Percentiles rank a stretch among this genome's conserved stretches.
phyloP scores from a whole-genome alignment of 1,140 invertebrate genomes.

The Drosophila triauraria region DNA sequence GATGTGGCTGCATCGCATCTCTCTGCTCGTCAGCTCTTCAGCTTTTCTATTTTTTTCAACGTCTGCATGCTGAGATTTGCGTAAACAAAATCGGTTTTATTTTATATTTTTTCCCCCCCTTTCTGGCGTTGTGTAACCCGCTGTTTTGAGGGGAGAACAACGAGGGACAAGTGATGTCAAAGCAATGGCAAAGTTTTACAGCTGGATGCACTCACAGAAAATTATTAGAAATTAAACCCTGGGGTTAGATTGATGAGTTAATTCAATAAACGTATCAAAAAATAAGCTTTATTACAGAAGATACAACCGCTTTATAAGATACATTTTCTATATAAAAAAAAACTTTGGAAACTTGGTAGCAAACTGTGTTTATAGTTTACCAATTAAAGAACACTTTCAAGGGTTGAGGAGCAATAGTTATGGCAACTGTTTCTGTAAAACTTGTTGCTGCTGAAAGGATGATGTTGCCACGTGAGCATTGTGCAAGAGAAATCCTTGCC shows the following conservation, averaged over 20 bases:
- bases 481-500: constrained; percentile 49
- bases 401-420: not conserved
- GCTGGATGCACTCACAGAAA: constrained; percentile 10
- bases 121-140: constrained; percentile 30
- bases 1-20: constrained; percentile 9
- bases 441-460: constrained; percentile 51
- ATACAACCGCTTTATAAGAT: not conserved
- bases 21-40: constrained; percentile 13
- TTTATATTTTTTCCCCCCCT: constrained; percentile 9
- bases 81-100: constrained; percentile 72
- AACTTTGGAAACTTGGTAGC: not conserved
- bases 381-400: not conserved
- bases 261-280: not conserved
- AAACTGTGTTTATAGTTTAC: not conserved
- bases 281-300: no score
- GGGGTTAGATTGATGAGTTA: not conserved
- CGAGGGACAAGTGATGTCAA: constrained; percentile 52
- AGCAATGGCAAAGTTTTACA: constrained; percentile 26
- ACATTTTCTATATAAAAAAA: not conserved
- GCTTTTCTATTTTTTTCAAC: constrained; percentile 29
- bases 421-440: constrained; percentile 15
- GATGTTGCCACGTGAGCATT: constrained; percentile 41
- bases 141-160: constrained; percentile 13
- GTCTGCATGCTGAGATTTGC: constrained; percentile 65
- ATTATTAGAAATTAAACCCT: not conserved